Evolutionary conservation across 2,113 vertebrate species (phyloP).

Genomic region (Neodontobutis hainanensis): DNA sequence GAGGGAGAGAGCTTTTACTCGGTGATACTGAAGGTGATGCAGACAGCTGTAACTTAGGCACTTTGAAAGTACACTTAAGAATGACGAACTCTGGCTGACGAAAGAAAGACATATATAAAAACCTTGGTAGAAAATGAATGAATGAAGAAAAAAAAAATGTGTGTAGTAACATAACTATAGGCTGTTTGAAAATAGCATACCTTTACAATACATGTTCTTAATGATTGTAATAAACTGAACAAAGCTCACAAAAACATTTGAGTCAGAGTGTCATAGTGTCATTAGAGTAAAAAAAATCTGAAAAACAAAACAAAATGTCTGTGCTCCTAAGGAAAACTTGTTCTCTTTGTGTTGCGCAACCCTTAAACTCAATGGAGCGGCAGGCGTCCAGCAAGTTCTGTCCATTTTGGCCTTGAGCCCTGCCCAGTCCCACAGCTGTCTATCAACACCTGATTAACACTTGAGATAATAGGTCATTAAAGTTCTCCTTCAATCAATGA

Average conservation of each 20-base stretch:
- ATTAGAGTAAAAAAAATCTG: too few species aligned
- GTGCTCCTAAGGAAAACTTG: slow-evolving; percentile 33
- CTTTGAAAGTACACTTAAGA: slow-evolving; percentile 12
- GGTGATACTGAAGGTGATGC: slow-evolving; percentile 45
- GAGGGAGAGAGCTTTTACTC: slow-evolving; percentile 37
- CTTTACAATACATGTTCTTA: background rate
- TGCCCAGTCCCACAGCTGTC: slow-evolving; percentile 58
- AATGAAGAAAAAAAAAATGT: background rate
- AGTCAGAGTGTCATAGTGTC: too few species aligned
- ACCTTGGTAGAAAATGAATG: background rate
- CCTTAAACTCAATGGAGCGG: slow-evolving; percentile 37
- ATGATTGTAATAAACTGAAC: slow-evolving; percentile 6
- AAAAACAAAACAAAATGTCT: slow-evolving; percentile 43
- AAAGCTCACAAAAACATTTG: too few species aligned
- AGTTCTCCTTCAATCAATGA: slow-evolving; percentile 76
- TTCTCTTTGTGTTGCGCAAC: slow-evolving; percentile 30
- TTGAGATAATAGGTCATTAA: slow-evolving; percentile 80
- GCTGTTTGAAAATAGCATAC: too few species aligned
- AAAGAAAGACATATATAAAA: background rate
- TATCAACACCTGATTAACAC: slow-evolving; percentile 78
- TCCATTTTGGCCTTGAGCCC: slow-evolving; percentile 45
- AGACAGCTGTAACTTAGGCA: slow-evolving; percentile 44
- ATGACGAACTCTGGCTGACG: background rate
- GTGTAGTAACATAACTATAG: too few species aligned
- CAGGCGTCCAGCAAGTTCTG: slow-evolving; percentile 36